Conservation (phyloP, 2,797 vertebrate species). For the Potorous gilbertii region DNA sequence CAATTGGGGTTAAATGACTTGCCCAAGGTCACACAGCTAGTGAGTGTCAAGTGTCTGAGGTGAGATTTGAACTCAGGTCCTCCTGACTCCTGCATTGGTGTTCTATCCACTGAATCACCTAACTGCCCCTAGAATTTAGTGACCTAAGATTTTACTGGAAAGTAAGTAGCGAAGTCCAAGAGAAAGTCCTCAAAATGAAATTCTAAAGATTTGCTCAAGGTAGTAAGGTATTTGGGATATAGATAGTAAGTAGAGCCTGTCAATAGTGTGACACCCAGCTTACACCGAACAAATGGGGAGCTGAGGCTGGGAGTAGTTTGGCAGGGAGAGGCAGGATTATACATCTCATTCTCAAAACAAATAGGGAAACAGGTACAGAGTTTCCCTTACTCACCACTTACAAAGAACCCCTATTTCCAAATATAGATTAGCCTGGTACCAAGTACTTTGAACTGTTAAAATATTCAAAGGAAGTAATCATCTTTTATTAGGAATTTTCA, state of each 20-base stretch:
- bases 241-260: neutral
- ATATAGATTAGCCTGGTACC: neutral
- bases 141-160: too few relatives aligned
- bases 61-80: too few relatives aligned
- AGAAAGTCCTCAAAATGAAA: too few relatives aligned
- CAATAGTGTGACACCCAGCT: neutral
- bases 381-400: neutral
- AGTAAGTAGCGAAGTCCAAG: too few relatives aligned
- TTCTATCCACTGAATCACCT: too few relatives aligned
- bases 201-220: too few relatives aligned
- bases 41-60: too few relatives aligned
- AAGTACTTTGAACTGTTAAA: neutral
- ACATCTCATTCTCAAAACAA: neutral
- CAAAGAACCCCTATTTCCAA: accelerated
- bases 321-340: neutral
- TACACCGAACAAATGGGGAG: neutral
- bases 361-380: neutral
- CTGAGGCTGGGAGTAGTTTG: neutral
- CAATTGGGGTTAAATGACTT: too few relatives aligned
- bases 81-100: too few relatives aligned
- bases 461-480: neutral
- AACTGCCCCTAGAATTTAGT: too few relatives aligned
- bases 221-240: too few relatives aligned
- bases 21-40: too few relatives aligned
- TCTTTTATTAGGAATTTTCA: neutral